A percentile compares a stretch with the other conserved stretches of the same genome.
Evolutionary conservation across 1,140 invertebrate genomes (phyloP).

Genomic region (Heliconius eleuchia): DNA sequence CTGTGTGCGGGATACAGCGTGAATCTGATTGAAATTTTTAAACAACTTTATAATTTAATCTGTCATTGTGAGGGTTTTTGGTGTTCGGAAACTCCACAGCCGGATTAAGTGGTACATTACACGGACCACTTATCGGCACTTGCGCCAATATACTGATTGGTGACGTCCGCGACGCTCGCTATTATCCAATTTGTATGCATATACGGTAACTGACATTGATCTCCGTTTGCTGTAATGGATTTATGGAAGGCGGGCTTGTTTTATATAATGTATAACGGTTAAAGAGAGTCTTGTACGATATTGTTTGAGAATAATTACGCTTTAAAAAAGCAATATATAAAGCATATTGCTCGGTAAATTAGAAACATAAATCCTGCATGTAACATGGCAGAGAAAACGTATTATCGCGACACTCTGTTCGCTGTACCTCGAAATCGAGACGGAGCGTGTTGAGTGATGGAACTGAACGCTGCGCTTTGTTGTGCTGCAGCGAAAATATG

Average conservation of each 20-base stretch:
- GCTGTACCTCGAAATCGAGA: no score
- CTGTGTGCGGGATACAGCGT: no score
- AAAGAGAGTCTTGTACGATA: neutral
- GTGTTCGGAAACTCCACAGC: slow-evolving; percentile 41
- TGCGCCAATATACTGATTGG: slow-evolving; percentile 62
- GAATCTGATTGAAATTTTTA: neutral
- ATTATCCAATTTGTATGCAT: slow-evolving; percentile 70
- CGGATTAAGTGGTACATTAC: slow-evolving; percentile 52
- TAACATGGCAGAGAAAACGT: no score
- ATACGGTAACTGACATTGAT: slow-evolving; percentile 48
- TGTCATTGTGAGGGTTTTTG: slow-evolving; percentile 30
- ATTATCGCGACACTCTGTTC: no score
- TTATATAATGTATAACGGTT: neutral
- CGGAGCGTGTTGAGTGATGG: no score
- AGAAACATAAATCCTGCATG: no score
- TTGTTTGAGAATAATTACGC: neutral
- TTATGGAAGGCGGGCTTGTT: slow-evolving; percentile 6
- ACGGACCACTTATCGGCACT: slow-evolving; percentile 60
- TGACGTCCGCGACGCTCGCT: slow-evolving; percentile 59
- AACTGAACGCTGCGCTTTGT: no score
- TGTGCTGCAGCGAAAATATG: no score
- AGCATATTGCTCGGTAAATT: no score
- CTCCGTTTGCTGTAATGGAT: slow-evolving; percentile 26
- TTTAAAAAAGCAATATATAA: no score
- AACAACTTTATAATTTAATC: neutral